A percentile compares a stretch with the other conserved stretches of the same genome.
Evolutionary conservation across 2,888 invertebrate species (phyloP).

Genomic region (Eustalomyia histrio): DNA sequence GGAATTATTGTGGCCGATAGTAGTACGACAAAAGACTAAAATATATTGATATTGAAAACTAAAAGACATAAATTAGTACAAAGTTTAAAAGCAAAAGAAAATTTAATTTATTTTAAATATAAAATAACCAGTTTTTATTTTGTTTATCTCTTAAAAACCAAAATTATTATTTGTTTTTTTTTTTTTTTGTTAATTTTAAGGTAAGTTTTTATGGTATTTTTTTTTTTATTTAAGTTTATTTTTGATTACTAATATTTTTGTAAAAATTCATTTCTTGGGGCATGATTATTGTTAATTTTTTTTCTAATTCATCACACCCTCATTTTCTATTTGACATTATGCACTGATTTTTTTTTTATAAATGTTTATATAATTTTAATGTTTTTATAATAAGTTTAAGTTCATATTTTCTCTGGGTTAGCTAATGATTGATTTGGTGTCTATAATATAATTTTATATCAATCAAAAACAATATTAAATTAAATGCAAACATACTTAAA

Average conservation of each 20-base stretch:
- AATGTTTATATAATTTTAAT: constrained; percentile 22
- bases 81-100: constrained; percentile 35
- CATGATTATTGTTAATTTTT: neutral
- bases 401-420: neutral
- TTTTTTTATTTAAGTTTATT: constrained; percentile 66
- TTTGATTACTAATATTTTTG: constrained; percentile 57
- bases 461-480: too few relatives aligned
- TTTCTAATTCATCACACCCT: neutral
- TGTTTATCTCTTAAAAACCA: constrained; percentile 27
- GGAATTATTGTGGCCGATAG: constrained; percentile 77
- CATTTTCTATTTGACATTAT: neutral
- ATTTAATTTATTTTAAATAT: constrained; percentile 44
- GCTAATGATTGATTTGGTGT: too few relatives aligned
- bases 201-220: constrained; percentile 76
- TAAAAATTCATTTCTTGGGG: neutral
- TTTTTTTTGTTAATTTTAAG: constrained; percentile 71
- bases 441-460: too few relatives aligned
- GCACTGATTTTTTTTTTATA: constrained; percentile 53
- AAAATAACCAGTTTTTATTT: constrained; percentile 49
- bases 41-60: constrained; percentile 1
- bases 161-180: constrained; percentile 37
- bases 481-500: too few relatives aligned
- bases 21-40: constrained; percentile 68
- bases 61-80: constrained; percentile 66
- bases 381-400: constrained; percentile 31